Evolutionary conservation across 2,888 invertebrate genomes (phyloP), one percentile per base, ranked within the genome.

Genomic region (Tiphia femorata): DNA sequence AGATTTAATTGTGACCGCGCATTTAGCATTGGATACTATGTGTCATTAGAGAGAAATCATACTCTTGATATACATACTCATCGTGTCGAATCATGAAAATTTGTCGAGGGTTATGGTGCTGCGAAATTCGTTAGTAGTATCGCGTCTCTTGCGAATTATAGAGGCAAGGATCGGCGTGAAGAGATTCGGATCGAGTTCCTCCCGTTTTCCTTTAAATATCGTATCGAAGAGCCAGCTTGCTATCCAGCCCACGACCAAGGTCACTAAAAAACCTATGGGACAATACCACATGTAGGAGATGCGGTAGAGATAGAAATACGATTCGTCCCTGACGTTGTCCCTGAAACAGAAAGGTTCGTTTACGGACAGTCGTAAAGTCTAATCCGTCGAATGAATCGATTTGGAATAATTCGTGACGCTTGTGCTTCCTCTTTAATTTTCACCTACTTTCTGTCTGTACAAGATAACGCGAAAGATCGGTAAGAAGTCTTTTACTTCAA

Each of bases 231-330:
- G 47, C 61, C 56, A 54, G 14, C 76, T 77, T 35, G 54, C 47
- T 12, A 75, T 21, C 46, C 61, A 56, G 38, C 81, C 81, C 5
- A 67, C 35, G 40, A 68, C 7, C 3, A 77, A 14, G 37, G 73
- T 73, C 19, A 69, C 30, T 42, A 76, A 12, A 21, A 75, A 78
- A 30, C 80, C 79, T 16, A 81, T 25, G 1, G 79, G 77, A 40
- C 80, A 72, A 55, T 80, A 81, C 80, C 80, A 80, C 77, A 80
- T 64, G 58, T 81, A 78, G 3, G 80, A 81, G 52, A 81, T 68
- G 27, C 78, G 75, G 58, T 79, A 81, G 6, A 76, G 71, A 50
- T 80, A 81, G 50, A 80, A 76, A 43, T 76, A 73, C 2, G 73
- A 67, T 5, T 67, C 61, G 14, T 64, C n/a, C n/a, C n/a, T 62